Base-by-base conservation (phyloP, 2,113 vertebrate species). In the Protobothrops mucrosquamatus region DNA sequence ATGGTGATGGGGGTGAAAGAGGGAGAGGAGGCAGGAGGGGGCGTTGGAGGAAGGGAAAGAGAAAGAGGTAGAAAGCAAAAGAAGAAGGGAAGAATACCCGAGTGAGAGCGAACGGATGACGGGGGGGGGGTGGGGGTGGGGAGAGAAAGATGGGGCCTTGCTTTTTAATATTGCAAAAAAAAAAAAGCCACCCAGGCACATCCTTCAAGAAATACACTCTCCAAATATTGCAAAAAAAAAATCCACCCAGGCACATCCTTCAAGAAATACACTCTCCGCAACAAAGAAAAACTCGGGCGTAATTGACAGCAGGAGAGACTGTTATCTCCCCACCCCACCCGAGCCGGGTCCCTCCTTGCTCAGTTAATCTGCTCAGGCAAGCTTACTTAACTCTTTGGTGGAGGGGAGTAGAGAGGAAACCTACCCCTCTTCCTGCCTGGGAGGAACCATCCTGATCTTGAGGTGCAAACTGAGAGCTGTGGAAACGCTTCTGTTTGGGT, bases 131-230 rank as follows among this genome's bases (percentile, higher is more conserved):
- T n/a, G 86, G 61, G 64, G 2, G 23, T 18, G 14, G 64, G 29
- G 81, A 14, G 55, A 61, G 74, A 52, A 23, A 22, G 12, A 26
- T n/a, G 22, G 43, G 52, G 23, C 89, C 43, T 29, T 89, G 94
- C 93, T 97, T 96, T 95, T 95, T 95, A 93, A 95, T 92, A 89
- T 91, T 93, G 88, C 51, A 87, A 57, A 81, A 81, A 91, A 94
- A 48, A 48, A 48, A 48, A 6, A 48, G 93, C 81, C 88, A 52
- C 29, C 46, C 61, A 92, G 91, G 61, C 64, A 94, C 54, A 90
- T 87, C 89, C 89, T 93, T 52, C 92, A n/a, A n/a, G n/a, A n/a
- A n/a, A n/a, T n/a, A n/a, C n/a, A n/a, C n/a, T n/a, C n/a, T n/a
- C n/a, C n/a, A n/a, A n/a, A n/a, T n/a, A n/a, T n/a, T n/a, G n/a